Evolutionary conservation across 1,140 invertebrate genomes (phyloP).

Genomic region (Druon quercuslanigerum): DNA sequence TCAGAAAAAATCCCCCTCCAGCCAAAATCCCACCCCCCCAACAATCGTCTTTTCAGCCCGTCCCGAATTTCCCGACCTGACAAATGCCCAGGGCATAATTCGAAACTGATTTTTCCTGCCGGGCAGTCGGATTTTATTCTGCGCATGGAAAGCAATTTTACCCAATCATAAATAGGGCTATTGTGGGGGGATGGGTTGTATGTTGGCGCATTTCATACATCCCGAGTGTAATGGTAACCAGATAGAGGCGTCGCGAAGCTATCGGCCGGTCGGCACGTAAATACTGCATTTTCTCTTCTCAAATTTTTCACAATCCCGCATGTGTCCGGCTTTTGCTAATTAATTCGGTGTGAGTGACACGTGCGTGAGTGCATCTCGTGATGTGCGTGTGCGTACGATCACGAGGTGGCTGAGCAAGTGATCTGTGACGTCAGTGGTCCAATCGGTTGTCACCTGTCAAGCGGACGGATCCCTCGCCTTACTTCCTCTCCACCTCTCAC

Average conservation of each 20-base stretch:
- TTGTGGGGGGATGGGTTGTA: slow-evolving; percentile 75
- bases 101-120: slow-evolving; percentile 70
- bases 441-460: slow-evolving; percentile 72
- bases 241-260: slow-evolving; percentile 73
- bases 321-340: slow-evolving; percentile 41
- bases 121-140: slow-evolving; percentile 75
- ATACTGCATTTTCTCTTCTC: slow-evolving; percentile 55
- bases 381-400: slow-evolving; percentile 50
- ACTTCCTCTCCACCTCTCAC: slow-evolving; percentile 42
- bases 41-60: not conserved
- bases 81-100: slow-evolving; percentile 12
- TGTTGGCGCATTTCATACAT: slow-evolving; percentile 74
- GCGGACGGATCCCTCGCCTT: slow-evolving; percentile 59
- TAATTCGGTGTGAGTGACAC: slow-evolving; percentile 43
- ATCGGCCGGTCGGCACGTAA: slow-evolving; percentile 73
- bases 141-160: slow-evolving; percentile 77
- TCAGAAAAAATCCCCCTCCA: not conserved
- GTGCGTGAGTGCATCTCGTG: slow-evolving; percentile 52
- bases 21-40: slow-evolving; percentile 31
- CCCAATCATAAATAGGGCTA: slow-evolving; percentile 77
- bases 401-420: slow-evolving; percentile 50
- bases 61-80: slow-evolving; percentile 13
- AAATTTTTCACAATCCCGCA: slow-evolving; percentile 48
- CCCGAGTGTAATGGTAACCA: slow-evolving; percentile 75
- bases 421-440: slow-evolving; percentile 68